These are phyloP conservation scores for Penaeus chinensis DNA, from an alignment of 1,140 invertebrate genomes.

Conservation along the genomic window DNA sequence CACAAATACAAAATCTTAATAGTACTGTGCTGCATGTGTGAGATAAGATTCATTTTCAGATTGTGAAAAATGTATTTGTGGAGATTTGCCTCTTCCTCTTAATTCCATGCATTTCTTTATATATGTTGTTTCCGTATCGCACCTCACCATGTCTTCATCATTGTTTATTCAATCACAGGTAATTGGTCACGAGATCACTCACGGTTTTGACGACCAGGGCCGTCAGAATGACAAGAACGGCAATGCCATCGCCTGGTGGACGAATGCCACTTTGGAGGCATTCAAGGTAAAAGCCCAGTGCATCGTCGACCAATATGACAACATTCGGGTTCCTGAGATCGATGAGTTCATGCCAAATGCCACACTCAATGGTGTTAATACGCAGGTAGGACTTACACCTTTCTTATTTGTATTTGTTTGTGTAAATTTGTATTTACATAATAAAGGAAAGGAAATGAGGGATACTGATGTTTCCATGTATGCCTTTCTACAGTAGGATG, in stretches of 20 bases:
- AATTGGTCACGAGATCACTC: slow-evolving; percentile 67
- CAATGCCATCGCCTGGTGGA: slow-evolving; percentile 98
- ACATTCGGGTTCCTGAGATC: slow-evolving; percentile 47
- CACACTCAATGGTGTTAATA: slow-evolving; percentile 56
- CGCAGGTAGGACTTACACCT: slow-evolving; percentile 35
- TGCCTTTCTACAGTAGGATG: too few species aligned
- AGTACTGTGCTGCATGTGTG: too few species aligned
- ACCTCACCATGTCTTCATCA: not conserved
- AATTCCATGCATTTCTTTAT: not conserved
- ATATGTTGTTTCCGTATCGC: not conserved
- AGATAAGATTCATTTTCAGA: too few species aligned
- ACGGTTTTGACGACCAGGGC: slow-evolving; percentile 91
- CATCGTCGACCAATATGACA: slow-evolving; percentile 87
- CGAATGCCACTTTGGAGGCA: slow-evolving; percentile 87
- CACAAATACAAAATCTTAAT: too few species aligned
- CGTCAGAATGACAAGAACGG: slow-evolving; percentile 92
- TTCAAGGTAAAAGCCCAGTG: slow-evolving; percentile 93
- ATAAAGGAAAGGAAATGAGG: not conserved
- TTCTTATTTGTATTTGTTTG: not conserved
- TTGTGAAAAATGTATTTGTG: too few species aligned
- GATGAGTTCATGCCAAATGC: slow-evolving; percentile 47
- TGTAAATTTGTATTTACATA: not conserved
- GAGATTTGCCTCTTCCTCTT: too few species aligned
- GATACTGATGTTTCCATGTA: too few species aligned
- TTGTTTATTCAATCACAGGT: slow-evolving; percentile 39